Evolutionary conservation across 2,113 vertebrate genomes (phyloP).

Genomic region (Meles meles): DNA sequence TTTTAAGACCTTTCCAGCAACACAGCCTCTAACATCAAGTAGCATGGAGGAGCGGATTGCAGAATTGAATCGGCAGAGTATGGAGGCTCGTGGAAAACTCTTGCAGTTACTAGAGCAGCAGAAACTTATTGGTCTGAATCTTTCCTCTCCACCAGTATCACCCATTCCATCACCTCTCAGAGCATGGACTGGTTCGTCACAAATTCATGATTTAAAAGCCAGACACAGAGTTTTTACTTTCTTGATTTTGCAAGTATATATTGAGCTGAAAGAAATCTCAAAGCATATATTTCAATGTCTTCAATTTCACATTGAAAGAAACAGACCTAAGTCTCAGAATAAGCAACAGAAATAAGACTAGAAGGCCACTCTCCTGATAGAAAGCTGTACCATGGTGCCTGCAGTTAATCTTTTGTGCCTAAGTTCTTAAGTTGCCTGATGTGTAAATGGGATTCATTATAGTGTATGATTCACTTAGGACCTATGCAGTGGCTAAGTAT

Average conservation of each 20-base stretch:
- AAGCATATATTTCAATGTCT: not conserved
- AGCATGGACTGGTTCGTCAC: conserved; percentile 75
- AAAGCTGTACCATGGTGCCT: not conserved
- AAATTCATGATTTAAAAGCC: conserved; percentile 34
- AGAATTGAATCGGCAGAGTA: conserved; percentile 91
- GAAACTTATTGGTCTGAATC: conserved; percentile 76
- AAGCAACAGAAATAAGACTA: not conserved
- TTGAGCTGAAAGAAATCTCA: conserved; percentile 4
- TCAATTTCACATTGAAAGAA: not conserved
- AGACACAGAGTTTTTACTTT: not conserved
- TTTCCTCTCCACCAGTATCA: conserved; percentile 76
- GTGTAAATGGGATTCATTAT: not conserved
- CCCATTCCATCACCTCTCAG: conserved; percentile 78
- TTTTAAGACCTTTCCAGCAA: conserved; percentile 59
- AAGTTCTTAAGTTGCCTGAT: not conserved
- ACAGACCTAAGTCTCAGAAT: not conserved
- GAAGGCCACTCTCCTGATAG: not conserved
- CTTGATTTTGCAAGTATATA: not conserved
- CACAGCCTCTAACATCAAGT: conserved; percentile 41
- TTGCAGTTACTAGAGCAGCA: conserved; percentile 93
- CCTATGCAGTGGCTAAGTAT: not conserved
- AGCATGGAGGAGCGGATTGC: conserved; percentile 90
- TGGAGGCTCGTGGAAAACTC: conserved; percentile 88
- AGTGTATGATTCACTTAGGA: not conserved
- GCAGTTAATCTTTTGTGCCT: not conserved